phyloP scores from a whole-genome alignment of 2,797 vertebrate species.

The Hybognathus amarus region DNA sequence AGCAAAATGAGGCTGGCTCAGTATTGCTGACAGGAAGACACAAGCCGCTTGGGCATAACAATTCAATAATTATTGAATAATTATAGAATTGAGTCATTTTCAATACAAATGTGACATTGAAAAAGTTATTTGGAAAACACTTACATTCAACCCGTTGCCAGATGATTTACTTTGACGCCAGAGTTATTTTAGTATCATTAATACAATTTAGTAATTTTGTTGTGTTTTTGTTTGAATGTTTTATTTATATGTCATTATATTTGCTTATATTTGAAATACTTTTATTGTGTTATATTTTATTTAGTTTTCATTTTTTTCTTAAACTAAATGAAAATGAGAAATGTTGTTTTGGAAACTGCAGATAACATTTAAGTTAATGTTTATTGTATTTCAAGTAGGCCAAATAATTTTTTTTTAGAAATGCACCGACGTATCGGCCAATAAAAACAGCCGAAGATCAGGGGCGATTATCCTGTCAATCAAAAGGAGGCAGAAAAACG shows the following conservation, averaged over 20 bases:
- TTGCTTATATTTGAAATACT: background rate
- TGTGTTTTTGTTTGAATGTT: background rate
- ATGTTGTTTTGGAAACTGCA: too few relatives aligned
- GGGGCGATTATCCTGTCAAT: too few relatives aligned
- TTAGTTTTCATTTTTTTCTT: too few relatives aligned
- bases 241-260: background rate
- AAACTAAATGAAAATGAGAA: too few relatives aligned
- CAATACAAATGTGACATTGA: background rate
- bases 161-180: background rate
- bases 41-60: background rate
- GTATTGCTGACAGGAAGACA: background rate
- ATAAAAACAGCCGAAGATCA: too few relatives aligned
- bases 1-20: background rate
- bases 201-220: background rate
- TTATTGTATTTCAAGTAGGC: too few relatives aligned
- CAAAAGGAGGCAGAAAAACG: too few relatives aligned
- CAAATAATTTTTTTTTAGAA: too few relatives aligned
- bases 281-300: too few relatives aligned
- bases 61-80: background rate
- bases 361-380: too few relatives aligned
- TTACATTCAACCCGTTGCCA: background rate
- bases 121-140: slow-evolving; percentile 4
- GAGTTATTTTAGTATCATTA: background rate
- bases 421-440: too few relatives aligned
- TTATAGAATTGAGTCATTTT: background rate